These are phyloP conservation scores for Edolisoma coerulescens DNA, from an alignment of 2,113 vertebrate species.

Conservation along the genomic window DNA sequence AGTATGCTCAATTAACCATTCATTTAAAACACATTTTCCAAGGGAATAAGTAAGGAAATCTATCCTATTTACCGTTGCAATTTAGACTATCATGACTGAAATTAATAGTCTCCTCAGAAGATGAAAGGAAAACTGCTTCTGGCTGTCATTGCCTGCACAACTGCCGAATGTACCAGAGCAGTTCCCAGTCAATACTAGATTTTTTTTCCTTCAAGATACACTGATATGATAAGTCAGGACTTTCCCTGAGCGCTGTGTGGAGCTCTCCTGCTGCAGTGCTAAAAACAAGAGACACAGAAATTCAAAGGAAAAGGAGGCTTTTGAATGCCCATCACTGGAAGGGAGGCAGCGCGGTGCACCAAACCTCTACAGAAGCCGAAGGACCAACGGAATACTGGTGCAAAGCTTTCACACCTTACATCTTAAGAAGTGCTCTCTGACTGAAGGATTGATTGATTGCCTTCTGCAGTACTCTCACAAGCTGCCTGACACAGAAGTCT, in stretches of 20 bases:
- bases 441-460: not conserved
- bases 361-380: not conserved
- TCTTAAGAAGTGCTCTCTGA: not conserved
- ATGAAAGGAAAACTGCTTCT: not conserved
- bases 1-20: not conserved
- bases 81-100: not conserved
- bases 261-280: not conserved
- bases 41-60: not conserved
- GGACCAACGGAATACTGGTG: not conserved
- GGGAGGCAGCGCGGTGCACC: not conserved
- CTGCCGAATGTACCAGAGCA: not conserved
- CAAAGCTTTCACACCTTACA: not conserved
- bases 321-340: not conserved
- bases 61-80: not conserved
- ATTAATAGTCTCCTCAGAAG: not conserved
- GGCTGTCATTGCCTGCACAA: not conserved
- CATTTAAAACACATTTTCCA: not conserved
- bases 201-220: not conserved
- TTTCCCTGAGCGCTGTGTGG: accelerated
- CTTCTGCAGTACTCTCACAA: not conserved
- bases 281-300: not conserved
- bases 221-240: not conserved
- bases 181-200: not conserved
- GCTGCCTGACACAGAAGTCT: not conserved
- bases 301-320: not conserved